These are phyloP conservation scores for Oriolus oriolus DNA, from an alignment of 2,113 vertebrate genomes.

Conservation along the genomic window DNA sequence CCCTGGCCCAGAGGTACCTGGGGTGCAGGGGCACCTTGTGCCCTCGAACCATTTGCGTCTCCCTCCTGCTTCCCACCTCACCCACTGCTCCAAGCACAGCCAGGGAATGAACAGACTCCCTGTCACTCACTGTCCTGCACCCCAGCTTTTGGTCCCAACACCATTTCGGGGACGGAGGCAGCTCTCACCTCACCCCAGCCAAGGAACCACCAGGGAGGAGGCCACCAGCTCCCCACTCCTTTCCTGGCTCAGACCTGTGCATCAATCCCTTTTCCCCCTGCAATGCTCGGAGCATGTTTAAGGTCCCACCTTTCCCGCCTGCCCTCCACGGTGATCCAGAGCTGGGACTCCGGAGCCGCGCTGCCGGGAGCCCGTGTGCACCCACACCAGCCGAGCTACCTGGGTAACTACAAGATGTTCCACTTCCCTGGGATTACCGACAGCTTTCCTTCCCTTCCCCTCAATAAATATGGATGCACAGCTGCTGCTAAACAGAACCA, in stretches of 20 bases:
- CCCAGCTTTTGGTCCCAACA: not conserved
- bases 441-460: not conserved
- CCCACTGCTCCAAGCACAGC: not conserved
- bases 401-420: not conserved
- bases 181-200: not conserved
- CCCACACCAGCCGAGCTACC: not conserved
- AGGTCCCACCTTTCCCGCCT: not conserved
- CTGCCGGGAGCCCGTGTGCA: not conserved
- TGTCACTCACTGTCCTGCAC: not conserved
- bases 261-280: not conserved
- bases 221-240: not conserved
- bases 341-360: not conserved
- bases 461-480: constrained; percentile 24
- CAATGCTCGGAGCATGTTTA: not conserved
- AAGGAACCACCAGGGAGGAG: not conserved
- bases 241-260: not conserved
- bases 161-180: not conserved
- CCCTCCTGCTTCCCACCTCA: not conserved
- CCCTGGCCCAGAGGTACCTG: not conserved
- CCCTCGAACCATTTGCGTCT: not conserved
- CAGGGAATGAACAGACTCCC: not conserved
- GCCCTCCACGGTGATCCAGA: not conserved
- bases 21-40: fast-evolving
- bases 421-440: not conserved
- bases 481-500: not conserved